phyloP scores from a whole-genome alignment of 2,888 invertebrate genomes.

The Thelaira solivaga region DNA sequence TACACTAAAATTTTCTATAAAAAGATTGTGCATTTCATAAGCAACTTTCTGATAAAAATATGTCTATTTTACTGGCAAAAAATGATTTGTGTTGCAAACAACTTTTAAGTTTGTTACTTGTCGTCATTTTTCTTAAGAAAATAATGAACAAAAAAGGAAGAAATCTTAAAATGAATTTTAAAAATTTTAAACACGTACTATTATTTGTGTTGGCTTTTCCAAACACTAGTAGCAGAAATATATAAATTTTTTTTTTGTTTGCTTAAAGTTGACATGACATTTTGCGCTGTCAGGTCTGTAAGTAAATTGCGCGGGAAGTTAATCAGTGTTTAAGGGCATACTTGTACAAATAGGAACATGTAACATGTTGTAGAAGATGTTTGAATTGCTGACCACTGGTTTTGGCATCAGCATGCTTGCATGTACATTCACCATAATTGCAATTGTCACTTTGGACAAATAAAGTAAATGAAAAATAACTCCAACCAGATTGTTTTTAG shows the following conservation, averaged over 20 bases:
- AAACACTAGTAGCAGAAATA: conserved; percentile 11
- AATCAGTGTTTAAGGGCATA: no score
- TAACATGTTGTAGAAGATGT: no score
- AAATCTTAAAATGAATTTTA: conserved; percentile 15
- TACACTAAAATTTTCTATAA: no score
- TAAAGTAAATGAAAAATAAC: conserved; percentile 54
- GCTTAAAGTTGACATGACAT: conserved; percentile 27
- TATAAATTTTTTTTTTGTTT: not conserved
- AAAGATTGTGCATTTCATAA: no score
- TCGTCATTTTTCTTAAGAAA: not conserved
- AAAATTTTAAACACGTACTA: conserved; percentile 56
- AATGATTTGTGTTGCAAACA: no score
- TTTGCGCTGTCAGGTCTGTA: not conserved
- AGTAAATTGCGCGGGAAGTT: not conserved
- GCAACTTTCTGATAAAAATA: no score
- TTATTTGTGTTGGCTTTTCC: conserved; percentile 34
- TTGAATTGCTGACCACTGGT: no score
- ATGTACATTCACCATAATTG: conserved; percentile 42
- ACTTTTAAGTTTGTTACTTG: no score
- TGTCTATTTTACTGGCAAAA: no score
- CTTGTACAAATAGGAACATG: no score
- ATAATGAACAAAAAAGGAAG: not conserved
- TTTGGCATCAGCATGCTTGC: conserved; percentile 31
- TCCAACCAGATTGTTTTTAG: conserved; percentile 37
- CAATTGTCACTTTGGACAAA: conserved; percentile 61